Evolutionary conservation across 1,140 invertebrate species (phyloP).

Genomic region (Panagrolaimus sp.): DNA sequence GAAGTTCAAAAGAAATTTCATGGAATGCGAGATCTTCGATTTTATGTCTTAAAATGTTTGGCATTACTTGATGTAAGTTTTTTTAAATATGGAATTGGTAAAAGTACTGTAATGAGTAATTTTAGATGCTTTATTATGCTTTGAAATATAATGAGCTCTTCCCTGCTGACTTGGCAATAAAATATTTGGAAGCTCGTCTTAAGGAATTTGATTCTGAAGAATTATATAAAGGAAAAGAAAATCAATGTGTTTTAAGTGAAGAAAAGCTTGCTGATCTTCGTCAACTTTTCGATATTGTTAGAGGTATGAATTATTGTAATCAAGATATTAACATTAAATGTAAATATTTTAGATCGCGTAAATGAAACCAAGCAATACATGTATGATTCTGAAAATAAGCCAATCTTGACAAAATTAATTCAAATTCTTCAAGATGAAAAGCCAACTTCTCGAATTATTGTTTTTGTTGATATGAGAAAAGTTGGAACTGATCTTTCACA

Average conservation of each 20-base stretch:
- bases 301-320: background rate
- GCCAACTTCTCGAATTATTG: slow-evolving; percentile 40
- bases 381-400: background rate
- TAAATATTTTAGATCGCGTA: background rate
- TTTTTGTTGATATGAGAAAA: slow-evolving; percentile 39
- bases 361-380: background rate
- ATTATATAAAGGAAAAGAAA: background rate
- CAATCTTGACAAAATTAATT: slow-evolving; percentile 9
- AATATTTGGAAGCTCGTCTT: background rate
- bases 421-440: slow-evolving; percentile 33
- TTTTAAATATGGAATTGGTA: no score
- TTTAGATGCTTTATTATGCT: background rate
- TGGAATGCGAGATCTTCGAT: no score
- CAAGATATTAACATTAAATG: background rate
- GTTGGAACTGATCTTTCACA: slow-evolving; percentile 5
- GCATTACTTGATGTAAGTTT: no score
- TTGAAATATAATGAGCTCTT: slow-evolving; percentile 2
- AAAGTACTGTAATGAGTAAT: no score
- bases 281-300: background rate
- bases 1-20: no score
- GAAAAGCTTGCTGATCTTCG: background rate
- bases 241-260: background rate
- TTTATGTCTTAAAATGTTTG: no score
- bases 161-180: background rate
- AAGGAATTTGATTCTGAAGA: no score